Evolutionary conservation across 2,113 vertebrate genomes (phyloP), one percentile per base, ranked within the genome.

Genomic region (Prinia subflava): DNA sequence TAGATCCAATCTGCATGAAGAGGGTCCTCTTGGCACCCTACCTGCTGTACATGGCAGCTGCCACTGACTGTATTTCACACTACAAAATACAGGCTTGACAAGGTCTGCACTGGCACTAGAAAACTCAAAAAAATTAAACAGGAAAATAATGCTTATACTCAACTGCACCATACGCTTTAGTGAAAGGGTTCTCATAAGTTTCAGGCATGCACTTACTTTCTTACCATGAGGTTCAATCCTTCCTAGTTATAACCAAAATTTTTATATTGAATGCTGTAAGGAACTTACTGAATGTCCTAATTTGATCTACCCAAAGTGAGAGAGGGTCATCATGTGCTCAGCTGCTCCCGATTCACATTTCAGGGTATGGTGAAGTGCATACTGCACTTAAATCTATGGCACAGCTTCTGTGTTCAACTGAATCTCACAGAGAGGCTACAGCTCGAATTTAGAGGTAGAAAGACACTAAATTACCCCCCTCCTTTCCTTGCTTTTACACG

Each of bases 341-440:
- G 25, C 30, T 74, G 27, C 33, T 86, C 35, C 24, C 6, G 5
- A 52, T 59, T n/a, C 50, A 81, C 25, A 35, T 47, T 16, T 80
- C 25, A 31, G 62, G 27, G 78, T 24, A 15, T 2, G 8, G 28
- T 15, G 7, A 92, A 88, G 59, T 2, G 5, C 19, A 28, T 11
- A 56, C 5, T n/a, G 27, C 33, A 7, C 64, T 67, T 41, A 24
- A 5, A 37, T 33, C 35, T 49, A 49, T 1, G 0, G 28, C 1
- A 5, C n/a, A 78, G 28, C 33, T 77, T 67, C 79, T 41, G 23
- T 3, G 15, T 76, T 68, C 47, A 78, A 4, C 17, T 84, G 68
- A 64, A 75, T 50, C 27, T 67, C 73, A 44, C 23, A 50, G 0
- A 39, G 30, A 41, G 39, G n/a, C n/a, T 89, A 37, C 28, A 52